These are phyloP conservation scores for Harpalus rubripes DNA, from an alignment of 2,888 invertebrate genomes.

Conservation along the genomic window DNA sequence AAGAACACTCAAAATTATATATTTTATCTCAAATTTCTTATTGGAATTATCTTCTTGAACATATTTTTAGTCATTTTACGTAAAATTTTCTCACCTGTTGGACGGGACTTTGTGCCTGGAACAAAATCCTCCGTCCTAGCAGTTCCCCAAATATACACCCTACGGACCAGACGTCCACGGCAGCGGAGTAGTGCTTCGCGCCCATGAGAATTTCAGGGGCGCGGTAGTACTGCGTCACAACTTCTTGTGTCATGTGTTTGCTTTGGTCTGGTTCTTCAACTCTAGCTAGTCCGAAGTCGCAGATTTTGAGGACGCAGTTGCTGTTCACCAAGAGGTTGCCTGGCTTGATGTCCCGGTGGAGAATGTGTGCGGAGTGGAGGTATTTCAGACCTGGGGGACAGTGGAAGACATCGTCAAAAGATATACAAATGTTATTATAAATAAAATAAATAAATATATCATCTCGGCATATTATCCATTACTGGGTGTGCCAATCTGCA, in stretches of 20 bases:
- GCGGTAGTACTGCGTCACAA: conserved; percentile 99
- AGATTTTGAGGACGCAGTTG: conserved; percentile 97
- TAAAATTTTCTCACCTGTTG: conserved; percentile 83
- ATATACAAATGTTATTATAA: neutral
- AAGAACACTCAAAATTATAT: no score
- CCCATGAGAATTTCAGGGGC: conserved; percentile 99
- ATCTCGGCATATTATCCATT: no score
- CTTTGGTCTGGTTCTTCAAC: conserved; percentile 97
- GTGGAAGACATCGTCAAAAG: conserved; percentile 74
- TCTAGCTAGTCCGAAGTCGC: conserved; percentile 99
- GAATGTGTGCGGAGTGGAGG: conserved; percentile 97
- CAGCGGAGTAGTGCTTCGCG: conserved; percentile 96
- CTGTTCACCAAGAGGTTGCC: conserved; percentile 99
- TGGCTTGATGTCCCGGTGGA: conserved; percentile 99
- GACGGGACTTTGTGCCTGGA: conserved; percentile 98
- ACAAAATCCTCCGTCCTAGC: conserved; percentile 95
- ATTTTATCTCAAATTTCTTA: no score
- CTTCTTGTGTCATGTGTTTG: conserved; percentile 99
- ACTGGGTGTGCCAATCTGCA: no score
- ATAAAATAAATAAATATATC: no score
- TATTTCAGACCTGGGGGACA: conserved; percentile 91
- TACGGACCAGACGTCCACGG: conserved; percentile 99
- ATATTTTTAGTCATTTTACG: no score
- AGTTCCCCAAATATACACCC: conserved; percentile 99
- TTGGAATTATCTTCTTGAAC: no score